Conservation (phyloP, 1,140 invertebrate genomes). For the Calephelis nemesis region DNA sequence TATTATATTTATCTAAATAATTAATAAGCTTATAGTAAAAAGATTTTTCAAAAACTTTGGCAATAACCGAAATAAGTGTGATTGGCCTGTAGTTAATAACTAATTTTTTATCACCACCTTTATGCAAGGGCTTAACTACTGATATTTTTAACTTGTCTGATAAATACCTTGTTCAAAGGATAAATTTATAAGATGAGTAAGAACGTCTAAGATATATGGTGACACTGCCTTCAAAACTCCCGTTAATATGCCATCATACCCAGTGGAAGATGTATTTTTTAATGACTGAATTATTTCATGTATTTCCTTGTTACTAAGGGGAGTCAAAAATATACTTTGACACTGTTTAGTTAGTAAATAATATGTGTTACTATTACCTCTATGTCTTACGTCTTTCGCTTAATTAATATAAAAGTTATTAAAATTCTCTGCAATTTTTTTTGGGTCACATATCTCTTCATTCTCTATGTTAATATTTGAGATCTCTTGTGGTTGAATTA, state of each 20-base stretch:
- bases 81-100: conserved; percentile 9
- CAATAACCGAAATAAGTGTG: neutral
- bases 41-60: conserved; percentile 13
- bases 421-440: conserved; percentile 1
- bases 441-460: neutral
- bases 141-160: conserved; percentile 3
- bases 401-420: conserved; percentile 12
- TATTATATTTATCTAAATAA: conserved; percentile 3
- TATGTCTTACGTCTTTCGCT: neutral
- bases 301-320: neutral
- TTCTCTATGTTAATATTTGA: neutral
- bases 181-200: conserved; percentile 4
- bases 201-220: neutral
- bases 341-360: neutral
- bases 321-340: neutral
- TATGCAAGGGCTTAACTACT: conserved; percentile 3
- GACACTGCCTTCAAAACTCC: neutral
- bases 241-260: conserved; percentile 5
- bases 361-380: neutral
- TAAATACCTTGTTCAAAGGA: neutral
- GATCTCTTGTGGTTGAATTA: too few relatives aligned
- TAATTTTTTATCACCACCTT: neutral
- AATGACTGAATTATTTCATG: conserved; percentile 1
- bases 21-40: neutral
- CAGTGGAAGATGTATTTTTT: neutral